Evolutionary conservation across 53 echinoderm and acorn worm species (phyloP).

Genomic region (Stichopus horrens): DNA sequence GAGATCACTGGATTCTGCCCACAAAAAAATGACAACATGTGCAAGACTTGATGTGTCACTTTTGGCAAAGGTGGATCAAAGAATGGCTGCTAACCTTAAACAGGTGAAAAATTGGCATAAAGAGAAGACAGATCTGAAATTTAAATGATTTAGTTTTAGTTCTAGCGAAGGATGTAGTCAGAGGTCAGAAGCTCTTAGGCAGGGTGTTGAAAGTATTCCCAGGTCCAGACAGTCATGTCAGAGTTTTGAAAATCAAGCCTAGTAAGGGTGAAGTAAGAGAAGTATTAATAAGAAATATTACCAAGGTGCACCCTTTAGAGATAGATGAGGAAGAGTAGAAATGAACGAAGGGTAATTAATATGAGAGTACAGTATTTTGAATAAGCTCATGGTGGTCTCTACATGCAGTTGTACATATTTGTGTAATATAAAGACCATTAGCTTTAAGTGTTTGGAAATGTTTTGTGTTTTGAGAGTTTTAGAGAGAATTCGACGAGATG

Average conservation of each 20-base stretch:
- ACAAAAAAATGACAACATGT: conserved; percentile 41
- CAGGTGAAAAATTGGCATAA: conserved; percentile 14
- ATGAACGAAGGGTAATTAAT: no score
- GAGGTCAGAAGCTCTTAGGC: conserved; percentile 13
- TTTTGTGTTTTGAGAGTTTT: no score
- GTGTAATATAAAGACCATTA: no score
- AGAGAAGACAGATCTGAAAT: neutral
- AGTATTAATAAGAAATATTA: conserved; percentile 40
- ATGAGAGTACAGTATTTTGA: no score
- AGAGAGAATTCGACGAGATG: no score
- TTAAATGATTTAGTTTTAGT: conserved; percentile 21
- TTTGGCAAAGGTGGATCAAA: conserved; percentile 45
- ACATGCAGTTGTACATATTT: no score
- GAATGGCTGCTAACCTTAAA: conserved; percentile 37
- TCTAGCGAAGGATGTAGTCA: conserved; percentile 1
- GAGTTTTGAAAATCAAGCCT: conserved; percentile 39
- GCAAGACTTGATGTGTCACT: conserved; percentile 46
- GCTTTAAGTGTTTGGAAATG: no score
- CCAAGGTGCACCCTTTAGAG: conserved; percentile 38
- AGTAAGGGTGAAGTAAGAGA: conserved; percentile 38
- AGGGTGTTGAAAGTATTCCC: conserved; percentile 19
- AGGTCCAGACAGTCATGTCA: conserved; percentile 51
- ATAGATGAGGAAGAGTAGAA: neutral
- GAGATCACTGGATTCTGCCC: neutral
- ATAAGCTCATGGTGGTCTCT: no score